A percentile compares a stretch with the other conserved stretches of the same genome.
phyloP scores from a whole-genome alignment of 2,113 vertebrate species.

The Oxyura jamaicensis region DNA sequence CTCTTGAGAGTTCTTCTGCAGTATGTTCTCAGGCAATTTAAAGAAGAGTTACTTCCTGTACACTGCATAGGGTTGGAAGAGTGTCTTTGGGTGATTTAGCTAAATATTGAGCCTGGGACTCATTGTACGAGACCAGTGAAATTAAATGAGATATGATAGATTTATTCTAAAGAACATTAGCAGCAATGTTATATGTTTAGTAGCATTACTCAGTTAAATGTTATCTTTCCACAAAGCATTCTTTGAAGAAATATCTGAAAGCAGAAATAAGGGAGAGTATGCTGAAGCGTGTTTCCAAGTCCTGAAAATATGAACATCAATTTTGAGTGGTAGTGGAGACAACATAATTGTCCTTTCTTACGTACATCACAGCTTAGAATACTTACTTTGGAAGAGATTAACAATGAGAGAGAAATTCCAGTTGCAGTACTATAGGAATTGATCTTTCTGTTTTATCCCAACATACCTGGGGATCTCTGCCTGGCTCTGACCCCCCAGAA shows the following conservation, averaged over 20 bases:
- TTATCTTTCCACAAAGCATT: background rate
- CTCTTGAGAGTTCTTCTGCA: slow-evolving; percentile 16
- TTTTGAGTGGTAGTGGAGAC: background rate
- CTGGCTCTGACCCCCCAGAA: background rate
- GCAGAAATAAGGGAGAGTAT: background rate
- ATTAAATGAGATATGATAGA: background rate
- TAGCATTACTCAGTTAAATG: background rate
- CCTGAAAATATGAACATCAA: background rate
- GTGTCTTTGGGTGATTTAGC: background rate
- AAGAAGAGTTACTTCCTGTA: background rate
- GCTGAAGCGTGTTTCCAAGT: background rate
- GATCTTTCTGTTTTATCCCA: background rate
- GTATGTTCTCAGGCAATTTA: slow-evolving; percentile 16
- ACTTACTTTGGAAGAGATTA: background rate
- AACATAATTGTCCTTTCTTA: background rate
- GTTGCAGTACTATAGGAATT: background rate
- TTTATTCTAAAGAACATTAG: background rate
- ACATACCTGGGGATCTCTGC: rapidly evolving
- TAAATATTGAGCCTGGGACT: background rate
- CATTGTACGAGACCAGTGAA: background rate
- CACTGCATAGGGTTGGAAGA: background rate
- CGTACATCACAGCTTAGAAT: background rate
- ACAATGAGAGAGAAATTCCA: background rate
- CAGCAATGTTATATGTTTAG: background rate
- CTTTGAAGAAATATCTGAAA: background rate